These are phyloP conservation scores for Burhinus bistriatus DNA, from an alignment of 2,113 vertebrate species.

Conservation along the genomic window DNA sequence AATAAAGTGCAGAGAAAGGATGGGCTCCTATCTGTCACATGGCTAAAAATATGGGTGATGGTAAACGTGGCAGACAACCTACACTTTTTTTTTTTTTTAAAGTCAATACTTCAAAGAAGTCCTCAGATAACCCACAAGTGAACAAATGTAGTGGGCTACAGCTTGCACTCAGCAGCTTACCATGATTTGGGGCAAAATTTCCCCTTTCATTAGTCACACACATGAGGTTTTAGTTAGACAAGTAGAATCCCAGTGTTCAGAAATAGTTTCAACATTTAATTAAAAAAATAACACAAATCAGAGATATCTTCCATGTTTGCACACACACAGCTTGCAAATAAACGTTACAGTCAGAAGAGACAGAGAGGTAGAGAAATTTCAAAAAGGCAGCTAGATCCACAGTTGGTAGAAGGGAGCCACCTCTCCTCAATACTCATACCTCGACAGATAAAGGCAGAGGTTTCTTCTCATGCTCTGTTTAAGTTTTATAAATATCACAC, in stretches of 20 bases:
- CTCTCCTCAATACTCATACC: neutral
- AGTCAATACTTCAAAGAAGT: neutral
- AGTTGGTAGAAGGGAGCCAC: neutral
- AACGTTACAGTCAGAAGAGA: neutral
- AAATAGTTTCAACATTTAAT: neutral
- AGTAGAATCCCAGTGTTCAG: neutral
- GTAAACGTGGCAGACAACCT: neutral
- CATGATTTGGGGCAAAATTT: neutral
- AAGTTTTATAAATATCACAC: neutral
- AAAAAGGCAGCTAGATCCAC: neutral
- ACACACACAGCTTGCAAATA: neutral
- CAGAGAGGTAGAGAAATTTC: rapidly evolving
- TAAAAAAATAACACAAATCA: neutral
- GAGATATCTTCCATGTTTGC: neutral
- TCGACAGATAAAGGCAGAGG: neutral
- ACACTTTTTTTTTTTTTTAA: neutral
- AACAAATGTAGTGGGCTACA: rapidly evolving
- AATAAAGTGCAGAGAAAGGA: neutral
- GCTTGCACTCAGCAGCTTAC: rapidly evolving
- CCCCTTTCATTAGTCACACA: neutral
- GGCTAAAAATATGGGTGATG: neutral
- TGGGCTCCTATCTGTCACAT: neutral
- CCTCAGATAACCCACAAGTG: neutral
- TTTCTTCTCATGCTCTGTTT: neutral
- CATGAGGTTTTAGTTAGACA: neutral